Evolutionary conservation across 2,888 invertebrate genomes (phyloP), one percentile per base, ranked within the genome.

Genomic region (Sinohyriopsis cumingii): DNA sequence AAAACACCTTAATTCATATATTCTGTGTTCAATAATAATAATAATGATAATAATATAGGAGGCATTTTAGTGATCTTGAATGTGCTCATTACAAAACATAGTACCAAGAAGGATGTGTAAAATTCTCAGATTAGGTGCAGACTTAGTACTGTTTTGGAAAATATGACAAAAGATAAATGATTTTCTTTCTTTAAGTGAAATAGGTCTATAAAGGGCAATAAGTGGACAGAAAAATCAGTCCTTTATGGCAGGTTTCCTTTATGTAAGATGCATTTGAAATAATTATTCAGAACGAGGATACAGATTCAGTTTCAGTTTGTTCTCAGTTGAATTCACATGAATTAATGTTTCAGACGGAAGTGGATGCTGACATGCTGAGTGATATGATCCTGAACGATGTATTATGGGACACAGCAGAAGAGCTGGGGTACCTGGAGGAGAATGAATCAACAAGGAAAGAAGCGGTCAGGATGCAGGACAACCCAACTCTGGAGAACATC

Each of bases 381-480:
- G 83, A 85, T 57, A 79, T 82, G 81, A 78, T 87, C 6, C 63
- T 87, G 55, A 78, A 82, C 59, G 86, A 88, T 63, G 67, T 85
- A 7, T 57, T 86, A 28, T 67, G 73, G n/a, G 87, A 87, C 66
- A 82, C 84, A 19, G 84, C 82, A 4, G 62, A 68, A 2, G 85
- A 86, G 53, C 61, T 85, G 19, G 78, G 81, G 53, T 63, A 68
- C 15, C 63, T 83, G 57, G 83, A 86, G 64, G 75, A 71, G 20
- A 77, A 80, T 12, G 71, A 77, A 0, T 59, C 59, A 7, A 78
- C 75, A 0, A 59, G 62, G 54, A 68, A 74, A 45, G 76, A 81
- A 60, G 87, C 87, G 18, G 76, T 76, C 45, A 69, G 79, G 3
- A 67, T 84, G 71, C 76, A 79, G 62, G 82, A 86, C 67, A 81